These are phyloP conservation scores for Pterocles burchelli DNA, from an alignment of 2,113 vertebrate genomes.

Conservation along the genomic window DNA sequence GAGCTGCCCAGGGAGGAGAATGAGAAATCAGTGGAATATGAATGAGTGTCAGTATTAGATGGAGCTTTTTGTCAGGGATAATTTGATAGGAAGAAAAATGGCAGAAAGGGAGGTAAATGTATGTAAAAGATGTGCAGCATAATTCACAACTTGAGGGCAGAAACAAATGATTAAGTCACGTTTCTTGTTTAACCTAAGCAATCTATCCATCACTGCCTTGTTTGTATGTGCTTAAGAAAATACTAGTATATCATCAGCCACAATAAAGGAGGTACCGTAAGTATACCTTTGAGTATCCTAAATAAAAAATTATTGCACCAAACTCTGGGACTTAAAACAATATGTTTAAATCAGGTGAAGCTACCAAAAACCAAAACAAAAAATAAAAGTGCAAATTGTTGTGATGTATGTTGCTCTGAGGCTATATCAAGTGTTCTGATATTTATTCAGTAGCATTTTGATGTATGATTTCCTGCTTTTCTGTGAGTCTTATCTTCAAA, in stretches of 20 bases:
- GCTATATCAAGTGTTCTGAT: neutral
- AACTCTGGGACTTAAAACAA: neutral
- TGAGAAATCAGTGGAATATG: neutral
- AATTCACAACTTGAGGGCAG: neutral
- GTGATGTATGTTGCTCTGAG: neutral
- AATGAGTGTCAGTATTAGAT: neutral
- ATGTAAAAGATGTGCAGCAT: neutral
- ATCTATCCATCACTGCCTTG: constrained; percentile 7
- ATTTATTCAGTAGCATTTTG: constrained; percentile 24
- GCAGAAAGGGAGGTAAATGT: neutral
- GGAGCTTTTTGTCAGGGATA: neutral
- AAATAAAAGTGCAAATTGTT: neutral
- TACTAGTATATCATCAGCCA: neutral
- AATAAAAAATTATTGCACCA: neutral
- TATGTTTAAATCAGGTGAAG: neutral
- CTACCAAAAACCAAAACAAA: neutral
- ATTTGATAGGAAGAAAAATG: neutral
- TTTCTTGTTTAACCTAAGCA: neutral
- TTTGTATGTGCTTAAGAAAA: constrained; percentile 15
- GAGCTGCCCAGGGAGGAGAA: neutral
- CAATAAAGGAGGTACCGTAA: neutral
- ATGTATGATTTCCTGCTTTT: constrained; percentile 3
- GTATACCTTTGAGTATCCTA: neutral
- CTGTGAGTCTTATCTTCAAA: constrained; percentile 38
- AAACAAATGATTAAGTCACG: neutral